Percentiles rank a stretch among this genome's conserved stretches.
Evolutionary conservation across 2,888 invertebrate genomes (phyloP).

Genomic region (Drosophila austrosaltans): DNA sequence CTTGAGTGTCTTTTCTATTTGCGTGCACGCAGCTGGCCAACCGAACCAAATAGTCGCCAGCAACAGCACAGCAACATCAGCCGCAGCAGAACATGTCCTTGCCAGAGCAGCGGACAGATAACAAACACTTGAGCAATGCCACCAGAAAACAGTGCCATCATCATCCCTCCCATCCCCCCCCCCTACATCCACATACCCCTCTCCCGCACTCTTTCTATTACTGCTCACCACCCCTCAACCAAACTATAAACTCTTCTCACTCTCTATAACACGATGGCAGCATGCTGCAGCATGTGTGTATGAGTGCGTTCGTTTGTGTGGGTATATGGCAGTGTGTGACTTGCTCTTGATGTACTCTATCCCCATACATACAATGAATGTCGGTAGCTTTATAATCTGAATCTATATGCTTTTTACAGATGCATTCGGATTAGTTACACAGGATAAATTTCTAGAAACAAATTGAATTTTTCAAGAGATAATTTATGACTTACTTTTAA

Average conservation of each 20-base stretch:
- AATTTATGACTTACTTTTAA: too few relatives aligned
- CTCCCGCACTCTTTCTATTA: not conserved
- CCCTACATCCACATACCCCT: not conserved
- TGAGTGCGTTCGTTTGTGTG: not conserved
- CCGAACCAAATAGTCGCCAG: slow-evolving; percentile 15
- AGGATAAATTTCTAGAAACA: too few relatives aligned
- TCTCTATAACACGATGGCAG: slow-evolving; percentile 19
- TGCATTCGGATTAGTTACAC: too few relatives aligned
- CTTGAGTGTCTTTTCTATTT: slow-evolving; percentile 77
- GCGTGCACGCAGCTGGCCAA: slow-evolving; percentile 70
- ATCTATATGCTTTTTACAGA: not conserved
- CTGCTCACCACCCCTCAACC: not conserved
- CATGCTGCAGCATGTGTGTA: slow-evolving; percentile 9
- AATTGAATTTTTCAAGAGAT: too few relatives aligned
- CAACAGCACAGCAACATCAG: not conserved
- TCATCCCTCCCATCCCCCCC: not conserved
- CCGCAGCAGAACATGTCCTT: slow-evolving; percentile 44
- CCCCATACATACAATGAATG: not conserved
- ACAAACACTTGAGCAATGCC: slow-evolving; percentile 51
- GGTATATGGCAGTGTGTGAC: slow-evolving; percentile 13
- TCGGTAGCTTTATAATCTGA: not conserved
- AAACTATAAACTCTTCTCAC: slow-evolving; percentile 19
- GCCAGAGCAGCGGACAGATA: slow-evolving; percentile 39
- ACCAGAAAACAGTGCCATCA: slow-evolving; percentile 18
- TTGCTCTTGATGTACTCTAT: slow-evolving; percentile 16